Evolutionary conservation across 2,113 vertebrate species (phyloP).

Genomic region (Xenotilapia flavipinnis): DNA sequence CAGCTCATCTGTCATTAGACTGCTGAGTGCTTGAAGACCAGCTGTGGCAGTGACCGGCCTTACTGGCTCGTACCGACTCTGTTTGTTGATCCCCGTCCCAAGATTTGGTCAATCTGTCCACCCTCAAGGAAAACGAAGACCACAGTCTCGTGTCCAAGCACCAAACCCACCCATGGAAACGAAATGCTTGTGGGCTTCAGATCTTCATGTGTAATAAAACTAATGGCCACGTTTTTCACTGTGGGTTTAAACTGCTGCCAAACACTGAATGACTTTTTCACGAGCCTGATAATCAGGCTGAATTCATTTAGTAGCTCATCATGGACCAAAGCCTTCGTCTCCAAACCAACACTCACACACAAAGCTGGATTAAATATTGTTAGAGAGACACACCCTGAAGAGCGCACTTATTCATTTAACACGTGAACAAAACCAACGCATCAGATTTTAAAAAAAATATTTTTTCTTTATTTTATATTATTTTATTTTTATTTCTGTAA

Average conservation of each 20-base stretch:
- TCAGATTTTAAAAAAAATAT: fast-evolving
- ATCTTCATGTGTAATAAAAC: background rate
- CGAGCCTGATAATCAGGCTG: background rate
- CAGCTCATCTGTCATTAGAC: background rate
- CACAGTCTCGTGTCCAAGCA: background rate
- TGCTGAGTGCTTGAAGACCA: background rate
- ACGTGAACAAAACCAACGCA: background rate
- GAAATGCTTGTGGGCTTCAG: background rate
- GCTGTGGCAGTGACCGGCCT: background rate
- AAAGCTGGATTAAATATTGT: background rate
- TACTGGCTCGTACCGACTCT: background rate
- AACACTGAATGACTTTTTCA: background rate
- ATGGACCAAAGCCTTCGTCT: background rate
- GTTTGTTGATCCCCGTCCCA: background rate
- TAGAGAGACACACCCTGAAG: background rate
- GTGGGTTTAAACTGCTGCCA: background rate
- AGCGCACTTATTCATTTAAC: background rate
- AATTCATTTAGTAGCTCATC: background rate
- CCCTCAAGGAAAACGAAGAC: background rate
- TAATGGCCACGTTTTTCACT: background rate
- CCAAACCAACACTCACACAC: background rate
- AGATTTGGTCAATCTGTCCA: background rate
- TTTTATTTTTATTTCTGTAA: background rate
- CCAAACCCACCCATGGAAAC: background rate
- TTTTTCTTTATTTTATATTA: background rate